Conservation (phyloP, 2,113 vertebrate species). For the Podocnemis expansa region DNA sequence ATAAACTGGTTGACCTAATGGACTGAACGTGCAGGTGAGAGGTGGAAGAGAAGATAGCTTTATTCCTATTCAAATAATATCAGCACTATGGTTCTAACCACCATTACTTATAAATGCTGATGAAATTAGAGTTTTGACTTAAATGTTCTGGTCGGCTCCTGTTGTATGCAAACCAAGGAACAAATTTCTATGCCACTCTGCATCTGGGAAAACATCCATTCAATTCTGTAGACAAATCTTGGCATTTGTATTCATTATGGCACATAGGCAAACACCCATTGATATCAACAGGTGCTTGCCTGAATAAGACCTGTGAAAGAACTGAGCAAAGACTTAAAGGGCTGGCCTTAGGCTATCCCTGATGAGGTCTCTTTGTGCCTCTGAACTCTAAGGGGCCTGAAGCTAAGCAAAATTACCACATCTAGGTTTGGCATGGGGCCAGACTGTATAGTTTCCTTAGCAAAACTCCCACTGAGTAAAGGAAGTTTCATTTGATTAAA, state of each 20-base stretch:
- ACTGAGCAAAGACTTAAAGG: constrained; percentile 20
- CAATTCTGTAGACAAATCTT: not conserved
- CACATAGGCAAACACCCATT: not conserved
- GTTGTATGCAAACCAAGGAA: not conserved
- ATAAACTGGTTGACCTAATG: not conserved
- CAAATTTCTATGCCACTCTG: not conserved
- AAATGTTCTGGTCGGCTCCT: not conserved
- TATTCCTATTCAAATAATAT: not conserved
- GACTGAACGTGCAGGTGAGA: not conserved
- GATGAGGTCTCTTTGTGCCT: not conserved
- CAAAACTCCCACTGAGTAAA: not conserved
- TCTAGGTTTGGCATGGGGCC: not conserved
- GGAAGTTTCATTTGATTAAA: constrained; percentile 13
- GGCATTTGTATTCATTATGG: not conserved
- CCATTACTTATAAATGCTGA: not conserved
- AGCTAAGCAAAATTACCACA: constrained; percentile 42
- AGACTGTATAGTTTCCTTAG: not conserved
- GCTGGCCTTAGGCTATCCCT: not conserved
- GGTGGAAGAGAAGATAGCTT: fast-evolving
- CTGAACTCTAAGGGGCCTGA: constrained; percentile 47
- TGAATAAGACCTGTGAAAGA: not conserved
- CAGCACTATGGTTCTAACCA: not conserved
- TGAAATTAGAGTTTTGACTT: not conserved
- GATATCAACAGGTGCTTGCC: not conserved
- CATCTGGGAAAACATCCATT: not conserved